Evolutionary conservation across 2,797 vertebrate species (phyloP), one percentile per base, ranked within the genome.

Genomic region (Orestias chungarensis): DNA sequence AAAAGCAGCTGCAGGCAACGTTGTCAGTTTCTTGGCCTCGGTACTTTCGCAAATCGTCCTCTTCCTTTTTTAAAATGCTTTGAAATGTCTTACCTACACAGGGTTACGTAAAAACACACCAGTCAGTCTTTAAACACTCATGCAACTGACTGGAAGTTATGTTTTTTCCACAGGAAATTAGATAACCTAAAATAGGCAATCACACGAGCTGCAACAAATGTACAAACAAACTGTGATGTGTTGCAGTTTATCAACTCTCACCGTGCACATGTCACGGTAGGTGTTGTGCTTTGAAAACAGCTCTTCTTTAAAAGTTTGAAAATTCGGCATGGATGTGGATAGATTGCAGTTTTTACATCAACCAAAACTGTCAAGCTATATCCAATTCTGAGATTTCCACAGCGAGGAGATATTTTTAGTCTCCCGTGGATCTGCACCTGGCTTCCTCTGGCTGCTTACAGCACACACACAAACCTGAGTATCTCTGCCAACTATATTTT

Each of bases 341-440:
- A 47, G 44, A 29, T 62, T 68, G 64, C 71, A 57, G 38, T 76
- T 73, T 71, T n/a, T 61, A 33, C 70, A 83, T 75, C 40, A 70
- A 61, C 3, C 35, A 68, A 69, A 80, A 59, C 52, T 82, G 75
- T 79, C 81, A 72, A 70, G n/a, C 70, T 84, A 74, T 18, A 50
- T 67, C 68, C 52, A 74, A 82, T 79, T 80, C 69, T 66, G 44
- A 66, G 62, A 46, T 70, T 67, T 72, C 71, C 75, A 76, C 35
- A 69, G 40, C 55, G 23, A 67, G 70, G 70, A 59, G 69, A 70
- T 85, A 88, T 80, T 86, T 88, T 82, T 79, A 84, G 81, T 50
- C 33, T 61, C 55, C 66, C 74, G 17, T 77, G 79, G 72, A 84
- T 77, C 78, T 71, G 79, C 72, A 78, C 70, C 80, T 78, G 75